These are phyloP conservation scores for Helicolenus hilgendorfi DNA, from an alignment of 2,797 vertebrate species.

Conservation along the genomic window DNA sequence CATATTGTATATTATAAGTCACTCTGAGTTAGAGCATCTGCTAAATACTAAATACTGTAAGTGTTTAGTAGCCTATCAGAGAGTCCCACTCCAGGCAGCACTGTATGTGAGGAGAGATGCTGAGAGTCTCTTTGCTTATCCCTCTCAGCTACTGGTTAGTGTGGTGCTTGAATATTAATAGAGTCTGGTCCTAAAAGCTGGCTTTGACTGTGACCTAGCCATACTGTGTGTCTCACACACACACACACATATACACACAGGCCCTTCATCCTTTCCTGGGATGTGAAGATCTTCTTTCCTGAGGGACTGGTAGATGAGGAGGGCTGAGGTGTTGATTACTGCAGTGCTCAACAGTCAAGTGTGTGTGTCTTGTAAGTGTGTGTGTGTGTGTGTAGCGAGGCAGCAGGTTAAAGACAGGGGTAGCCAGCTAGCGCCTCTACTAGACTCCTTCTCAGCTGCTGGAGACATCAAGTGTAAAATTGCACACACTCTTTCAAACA, in stretches of 20 bases:
- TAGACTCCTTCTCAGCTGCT: slow-evolving; percentile 61
- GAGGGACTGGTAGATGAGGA: slow-evolving; percentile 73
- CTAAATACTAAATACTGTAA: slow-evolving; percentile 48
- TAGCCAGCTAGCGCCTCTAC: slow-evolving; percentile 54
- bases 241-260: slow-evolving; percentile 3
- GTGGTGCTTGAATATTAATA: slow-evolving; percentile 74
- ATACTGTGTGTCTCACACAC: background rate
- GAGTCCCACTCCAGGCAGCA: slow-evolving; percentile 45
- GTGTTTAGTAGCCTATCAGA: slow-evolving; percentile 49
- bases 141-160: slow-evolving; percentile 66
- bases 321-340: slow-evolving; percentile 85
- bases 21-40: slow-evolving; percentile 32
- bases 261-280: slow-evolving; percentile 49
- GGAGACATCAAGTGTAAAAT: slow-evolving; percentile 87
- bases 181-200: slow-evolving; percentile 67
- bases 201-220: slow-evolving; percentile 71
- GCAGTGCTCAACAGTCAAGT: slow-evolving; percentile 74
- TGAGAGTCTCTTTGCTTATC: slow-evolving; percentile 76
- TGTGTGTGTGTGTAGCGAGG: background rate
- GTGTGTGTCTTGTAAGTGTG: slow-evolving; percentile 21
- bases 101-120: slow-evolving; percentile 54
- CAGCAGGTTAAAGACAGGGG: slow-evolving; percentile 72
- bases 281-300: slow-evolving; percentile 75
- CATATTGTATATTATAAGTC: slow-evolving; percentile 26
- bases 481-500: slow-evolving; percentile 78